phyloP scores from a whole-genome alignment of 1,140 invertebrate species.

The Papilio polytes region DNA sequence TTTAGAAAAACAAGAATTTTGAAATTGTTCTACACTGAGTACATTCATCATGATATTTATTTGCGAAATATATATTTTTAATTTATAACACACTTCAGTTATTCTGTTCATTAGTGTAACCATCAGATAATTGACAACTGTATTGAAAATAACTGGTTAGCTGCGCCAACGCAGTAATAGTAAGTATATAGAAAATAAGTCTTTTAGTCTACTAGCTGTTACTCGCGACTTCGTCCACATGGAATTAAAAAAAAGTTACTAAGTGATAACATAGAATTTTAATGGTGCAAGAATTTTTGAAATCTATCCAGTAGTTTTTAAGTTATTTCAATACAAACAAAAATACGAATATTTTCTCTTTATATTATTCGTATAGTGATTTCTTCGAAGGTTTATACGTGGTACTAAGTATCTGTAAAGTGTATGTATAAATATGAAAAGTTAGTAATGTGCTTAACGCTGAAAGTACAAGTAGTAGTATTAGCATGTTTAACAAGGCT shows the following conservation, averaged over 20 bases:
- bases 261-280: no score
- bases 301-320: no score
- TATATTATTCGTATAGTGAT: not conserved
- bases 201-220: not conserved
- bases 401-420: not conserved
- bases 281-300: no score
- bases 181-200: no score
- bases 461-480: not conserved
- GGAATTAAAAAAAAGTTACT: no score
- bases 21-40: not conserved
- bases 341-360: no score
- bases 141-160: not conserved
- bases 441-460: not conserved
- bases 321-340: no score
- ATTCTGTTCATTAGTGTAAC: no score
- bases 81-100: not conserved
- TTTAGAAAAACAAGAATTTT: constrained; percentile 17
- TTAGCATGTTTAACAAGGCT: constrained; percentile 13
- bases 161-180: no score
- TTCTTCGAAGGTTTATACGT: not conserved
- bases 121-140: no score
- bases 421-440: not conserved
- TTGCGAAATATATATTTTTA: not conserved
- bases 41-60: not conserved
- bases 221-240: no score